Conservation (phyloP, 2,888 invertebrate species). For the Andrena hattorfiana region DNA sequence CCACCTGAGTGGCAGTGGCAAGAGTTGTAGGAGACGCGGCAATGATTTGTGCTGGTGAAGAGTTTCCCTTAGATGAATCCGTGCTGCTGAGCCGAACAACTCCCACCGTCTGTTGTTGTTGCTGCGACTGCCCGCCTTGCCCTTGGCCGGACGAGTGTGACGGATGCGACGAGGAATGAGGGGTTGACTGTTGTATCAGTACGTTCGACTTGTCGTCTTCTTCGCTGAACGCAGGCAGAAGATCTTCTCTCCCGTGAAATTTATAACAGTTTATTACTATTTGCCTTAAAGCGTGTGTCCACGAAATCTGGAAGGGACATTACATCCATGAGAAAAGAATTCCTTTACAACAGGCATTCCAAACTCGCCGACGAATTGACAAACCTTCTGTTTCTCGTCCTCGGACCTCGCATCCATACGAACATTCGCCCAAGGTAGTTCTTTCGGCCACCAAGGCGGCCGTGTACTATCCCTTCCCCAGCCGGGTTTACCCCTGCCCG, state of each 20-base stretch:
- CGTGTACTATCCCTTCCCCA: constrained; percentile 98
- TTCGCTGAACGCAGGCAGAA: constrained; percentile 97
- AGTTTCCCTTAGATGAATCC: constrained; percentile 85
- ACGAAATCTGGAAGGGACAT: constrained; percentile 95
- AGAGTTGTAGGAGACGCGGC: constrained; percentile 83
- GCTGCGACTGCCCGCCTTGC: constrained; percentile 77
- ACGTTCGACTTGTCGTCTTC: constrained; percentile 93
- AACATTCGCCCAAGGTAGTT: constrained; percentile 99
- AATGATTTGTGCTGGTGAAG: constrained; percentile 84
- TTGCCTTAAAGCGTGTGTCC: constrained; percentile 98
- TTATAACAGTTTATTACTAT: constrained; percentile 99
- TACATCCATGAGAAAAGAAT: background rate
- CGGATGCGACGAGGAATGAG: constrained; percentile 80
- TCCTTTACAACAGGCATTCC: background rate
- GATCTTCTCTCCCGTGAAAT: constrained; percentile 98
- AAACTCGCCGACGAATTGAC: background rate
- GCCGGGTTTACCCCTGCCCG: constrained; percentile 98
- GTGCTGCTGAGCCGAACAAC: constrained; percentile 83
- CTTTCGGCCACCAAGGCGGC: constrained; percentile 99
- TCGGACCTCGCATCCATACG: constrained; percentile 98
- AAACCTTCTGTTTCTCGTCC: constrained; percentile 98
- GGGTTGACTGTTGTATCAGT: constrained; percentile 86
- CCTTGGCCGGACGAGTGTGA: constrained; percentile 78
- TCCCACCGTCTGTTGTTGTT: constrained; percentile 84
- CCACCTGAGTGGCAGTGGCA: constrained; percentile 84